Conservation (phyloP, 2,797 vertebrate genomes). For the Echiichthys vipera region DNA sequence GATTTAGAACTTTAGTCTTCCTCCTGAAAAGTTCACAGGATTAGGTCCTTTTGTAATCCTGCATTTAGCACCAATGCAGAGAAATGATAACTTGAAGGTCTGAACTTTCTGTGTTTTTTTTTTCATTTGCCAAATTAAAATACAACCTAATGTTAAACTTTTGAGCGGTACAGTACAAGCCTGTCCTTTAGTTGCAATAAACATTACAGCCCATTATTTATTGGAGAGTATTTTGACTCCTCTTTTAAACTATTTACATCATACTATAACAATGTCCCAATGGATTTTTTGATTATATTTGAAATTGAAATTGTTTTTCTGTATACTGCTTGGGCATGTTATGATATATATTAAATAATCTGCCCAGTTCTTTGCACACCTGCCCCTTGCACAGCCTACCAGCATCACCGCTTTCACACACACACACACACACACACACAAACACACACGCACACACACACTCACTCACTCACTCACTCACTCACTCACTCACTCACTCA, state of each 20-base stretch:
- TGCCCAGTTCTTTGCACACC: conserved; percentile 27
- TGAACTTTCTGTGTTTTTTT: conserved; percentile 24
- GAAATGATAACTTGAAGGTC: conserved; percentile 5
- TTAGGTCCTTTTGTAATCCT: conserved; percentile 16
- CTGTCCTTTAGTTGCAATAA: neutral
- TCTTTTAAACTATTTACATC: neutral
- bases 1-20: conserved; percentile 26
- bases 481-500: conserved; percentile 31
- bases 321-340: neutral
- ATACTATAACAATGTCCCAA: neutral
- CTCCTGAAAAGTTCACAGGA: conserved; percentile 30
- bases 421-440: conserved; percentile 31
- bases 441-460: conserved; percentile 23
- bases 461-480: too few species aligned
- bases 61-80: conserved; percentile 17
- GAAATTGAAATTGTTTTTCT: neutral
- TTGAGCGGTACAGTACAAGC: neutral
- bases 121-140: neutral
- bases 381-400: conserved; percentile 25
- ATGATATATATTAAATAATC: too few species aligned
- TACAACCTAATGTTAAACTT: neutral
- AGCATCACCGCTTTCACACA: conserved; percentile 33
- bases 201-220: neutral
- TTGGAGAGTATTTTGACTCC: neutral
- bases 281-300: neutral